phyloP scores from a whole-genome alignment of 2,113 vertebrate species.

The Elephantulus edwardii region DNA sequence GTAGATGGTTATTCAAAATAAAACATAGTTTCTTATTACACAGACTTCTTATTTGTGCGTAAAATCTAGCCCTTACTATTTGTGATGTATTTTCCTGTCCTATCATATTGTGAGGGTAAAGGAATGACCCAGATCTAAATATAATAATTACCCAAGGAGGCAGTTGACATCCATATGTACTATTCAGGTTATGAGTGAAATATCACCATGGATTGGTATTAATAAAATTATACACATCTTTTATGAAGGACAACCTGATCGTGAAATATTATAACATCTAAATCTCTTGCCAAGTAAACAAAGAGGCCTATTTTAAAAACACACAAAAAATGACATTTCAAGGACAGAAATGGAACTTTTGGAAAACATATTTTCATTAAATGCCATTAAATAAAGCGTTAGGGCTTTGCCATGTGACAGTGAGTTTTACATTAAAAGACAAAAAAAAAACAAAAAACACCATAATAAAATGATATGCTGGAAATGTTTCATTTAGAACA shows the following conservation, averaged over 20 bases:
- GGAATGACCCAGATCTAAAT: neutral
- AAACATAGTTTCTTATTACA: neutral
- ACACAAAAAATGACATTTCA: neutral
- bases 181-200: neutral
- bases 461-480: neutral
- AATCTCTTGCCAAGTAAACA: neutral
- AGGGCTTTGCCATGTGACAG: neutral
- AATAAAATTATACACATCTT: neutral
- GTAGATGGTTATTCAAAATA: neutral
- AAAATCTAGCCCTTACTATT: neutral
- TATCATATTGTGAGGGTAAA: neutral
- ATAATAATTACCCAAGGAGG: neutral
- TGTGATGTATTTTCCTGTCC: conserved; percentile 5
- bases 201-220: neutral
- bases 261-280: neutral
- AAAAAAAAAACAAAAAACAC: no score
- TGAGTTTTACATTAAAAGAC: conserved; percentile 18
- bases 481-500: neutral
- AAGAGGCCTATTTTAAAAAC: neutral
- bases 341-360: neutral
- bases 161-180: neutral
- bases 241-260: neutral
- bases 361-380: conserved; percentile 38
- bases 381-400: neutral
- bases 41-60: neutral